Evolutionary conservation across 2,888 invertebrate species (phyloP).

Genomic region (Trilocha varians): DNA sequence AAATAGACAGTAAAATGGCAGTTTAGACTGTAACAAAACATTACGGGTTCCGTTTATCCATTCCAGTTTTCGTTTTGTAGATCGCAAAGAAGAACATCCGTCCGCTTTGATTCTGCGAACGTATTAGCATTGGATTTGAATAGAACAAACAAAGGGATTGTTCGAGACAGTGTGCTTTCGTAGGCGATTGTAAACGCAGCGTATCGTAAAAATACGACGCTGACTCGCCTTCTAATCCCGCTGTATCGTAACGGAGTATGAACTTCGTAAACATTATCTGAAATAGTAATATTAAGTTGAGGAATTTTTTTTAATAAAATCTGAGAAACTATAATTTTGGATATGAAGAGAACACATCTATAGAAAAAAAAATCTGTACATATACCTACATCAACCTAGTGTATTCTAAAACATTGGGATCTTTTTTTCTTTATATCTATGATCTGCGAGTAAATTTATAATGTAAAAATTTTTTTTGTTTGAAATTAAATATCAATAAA

Average conservation of each 20-base stretch:
- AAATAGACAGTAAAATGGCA: slow-evolving; percentile 7
- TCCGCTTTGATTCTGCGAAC: slow-evolving; percentile 66
- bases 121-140: slow-evolving; percentile 72
- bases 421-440: no score
- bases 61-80: slow-evolving; percentile 52
- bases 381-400: no score
- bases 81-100: slow-evolving; percentile 59
- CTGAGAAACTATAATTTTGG: background rate
- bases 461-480: no score
- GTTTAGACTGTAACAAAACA: slow-evolving; percentile 29
- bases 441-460: no score
- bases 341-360: no score
- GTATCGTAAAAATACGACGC: slow-evolving; percentile 58
- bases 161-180: slow-evolving; percentile 68
- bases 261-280: background rate
- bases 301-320: background rate
- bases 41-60: slow-evolving; percentile 42
- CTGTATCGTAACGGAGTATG: slow-evolving; percentile 12
- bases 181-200: slow-evolving; percentile 69
- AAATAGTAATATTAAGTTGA: background rate
- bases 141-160: slow-evolving; percentile 72
- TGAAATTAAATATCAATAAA: no score
- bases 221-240: slow-evolving; percentile 3
- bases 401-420: no score
- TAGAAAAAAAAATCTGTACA: no score